Percentiles rank a stretch among this genome's conserved stretches.
These are phyloP conservation scores for Phyllostomus discolor DNA, from an alignment of 2,113 vertebrate species.

Conservation along the genomic window DNA sequence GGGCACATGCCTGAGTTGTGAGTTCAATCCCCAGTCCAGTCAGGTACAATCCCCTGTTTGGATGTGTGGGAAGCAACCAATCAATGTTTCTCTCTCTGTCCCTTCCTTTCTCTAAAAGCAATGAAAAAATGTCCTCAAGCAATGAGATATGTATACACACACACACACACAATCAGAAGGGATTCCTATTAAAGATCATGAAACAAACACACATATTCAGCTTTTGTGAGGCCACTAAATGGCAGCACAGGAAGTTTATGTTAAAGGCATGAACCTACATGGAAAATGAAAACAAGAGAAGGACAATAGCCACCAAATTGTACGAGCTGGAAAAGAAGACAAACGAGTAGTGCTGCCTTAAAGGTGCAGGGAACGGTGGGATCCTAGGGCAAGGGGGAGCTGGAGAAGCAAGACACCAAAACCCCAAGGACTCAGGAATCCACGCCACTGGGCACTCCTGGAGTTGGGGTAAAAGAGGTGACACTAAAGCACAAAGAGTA, in stretches of 20 bases:
- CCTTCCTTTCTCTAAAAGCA: neutral
- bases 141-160: no score
- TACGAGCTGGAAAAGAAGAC: neutral
- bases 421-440: neutral
- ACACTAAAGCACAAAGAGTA: neutral
- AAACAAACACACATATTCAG: neutral
- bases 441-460: no score
- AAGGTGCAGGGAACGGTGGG: neutral
- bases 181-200: neutral
- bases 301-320: neutral
- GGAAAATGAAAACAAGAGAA: neutral
- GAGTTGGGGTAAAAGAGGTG: neutral
- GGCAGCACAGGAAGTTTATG: neutral
- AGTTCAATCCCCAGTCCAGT: no score
- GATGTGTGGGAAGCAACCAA: no score
- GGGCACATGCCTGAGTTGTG: no score
- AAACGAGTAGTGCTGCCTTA: neutral
- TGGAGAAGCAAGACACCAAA: accelerated
- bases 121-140: neutral
- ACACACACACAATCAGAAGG: neutral
- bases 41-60: no score
- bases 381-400: neutral
- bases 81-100: neutral
- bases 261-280: neutral
- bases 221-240: neutral